phyloP scores from a whole-genome alignment of 2,797 vertebrate genomes.

The Cryptoprocta ferox region DNA sequence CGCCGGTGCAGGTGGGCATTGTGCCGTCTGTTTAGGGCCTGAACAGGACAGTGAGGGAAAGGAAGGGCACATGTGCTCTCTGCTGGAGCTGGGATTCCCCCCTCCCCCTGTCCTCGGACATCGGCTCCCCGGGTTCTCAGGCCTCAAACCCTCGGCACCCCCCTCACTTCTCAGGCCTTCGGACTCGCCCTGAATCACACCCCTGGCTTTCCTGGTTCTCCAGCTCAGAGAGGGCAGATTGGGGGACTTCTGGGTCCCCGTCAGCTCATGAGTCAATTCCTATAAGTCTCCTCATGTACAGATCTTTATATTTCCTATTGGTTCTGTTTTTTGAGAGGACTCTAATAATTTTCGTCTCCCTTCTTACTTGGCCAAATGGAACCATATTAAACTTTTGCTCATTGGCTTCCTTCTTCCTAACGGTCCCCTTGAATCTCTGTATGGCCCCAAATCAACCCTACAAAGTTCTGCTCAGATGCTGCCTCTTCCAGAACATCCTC shows the following conservation, averaged over 20 bases:
- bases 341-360: background rate
- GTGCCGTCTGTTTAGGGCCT: background rate
- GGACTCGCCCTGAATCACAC: background rate
- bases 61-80: background rate
- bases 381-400: background rate
- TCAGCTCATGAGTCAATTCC: background rate
- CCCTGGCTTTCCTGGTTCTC: background rate
- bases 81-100: background rate
- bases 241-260: background rate
- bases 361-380: background rate
- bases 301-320: no score
- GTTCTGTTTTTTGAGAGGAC: background rate
- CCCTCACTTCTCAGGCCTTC: background rate
- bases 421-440: background rate
- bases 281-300: background rate
- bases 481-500: background rate
- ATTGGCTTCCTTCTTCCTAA: background rate
- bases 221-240: background rate
- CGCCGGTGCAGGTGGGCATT: no score
- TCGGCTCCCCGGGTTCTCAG: background rate
- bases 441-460: background rate
- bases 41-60: rapidly evolving
- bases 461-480: background rate
- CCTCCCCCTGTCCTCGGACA: background rate
- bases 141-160: background rate